Conservation (phyloP, 1,140 invertebrate genomes). For the Cotesia glomerata region DNA sequence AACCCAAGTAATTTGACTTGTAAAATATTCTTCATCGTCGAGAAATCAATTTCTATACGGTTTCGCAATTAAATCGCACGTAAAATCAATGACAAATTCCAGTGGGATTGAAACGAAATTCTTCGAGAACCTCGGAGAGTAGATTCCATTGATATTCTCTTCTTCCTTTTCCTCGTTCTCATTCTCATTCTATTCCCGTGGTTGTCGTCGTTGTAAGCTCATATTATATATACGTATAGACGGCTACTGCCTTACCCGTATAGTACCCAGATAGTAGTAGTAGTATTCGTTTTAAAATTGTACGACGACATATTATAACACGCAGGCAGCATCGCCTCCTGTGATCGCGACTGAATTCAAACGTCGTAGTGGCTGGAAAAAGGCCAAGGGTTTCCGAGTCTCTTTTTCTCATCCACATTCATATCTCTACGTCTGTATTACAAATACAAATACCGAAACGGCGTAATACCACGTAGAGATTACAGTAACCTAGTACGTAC, state of each 20-base stretch:
- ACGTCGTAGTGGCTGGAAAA: conserved; percentile 2
- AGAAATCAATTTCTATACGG: conserved; percentile 1
- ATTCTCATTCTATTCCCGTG: neutral
- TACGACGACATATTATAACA: neutral
- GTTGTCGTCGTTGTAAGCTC: neutral
- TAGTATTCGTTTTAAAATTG: no score
- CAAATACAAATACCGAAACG: neutral
- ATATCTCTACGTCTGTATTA: neutral
- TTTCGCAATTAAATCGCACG: conserved; percentile 15
- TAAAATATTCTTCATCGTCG: neutral
- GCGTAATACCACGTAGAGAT: neutral
- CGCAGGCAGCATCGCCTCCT: neutral
- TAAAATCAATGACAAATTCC: conserved; percentile 31
- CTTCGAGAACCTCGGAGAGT: conserved; percentile 3
- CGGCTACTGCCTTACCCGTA: neutral
- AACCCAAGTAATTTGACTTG: neutral
- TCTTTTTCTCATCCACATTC: neutral
- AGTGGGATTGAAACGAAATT: conserved; percentile 27
- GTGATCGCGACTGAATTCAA: neutral
- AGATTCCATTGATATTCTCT: conserved; percentile 28
- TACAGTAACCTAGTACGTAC: neutral
- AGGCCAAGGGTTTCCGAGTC: neutral
- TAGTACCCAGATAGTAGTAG: no score
- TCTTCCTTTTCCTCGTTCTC: neutral
- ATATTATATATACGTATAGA: neutral